A percentile compares a stretch with the other conserved stretches of the same genome.
phyloP scores from a whole-genome alignment of 1,140 invertebrate species.

The Trichonephila inaurata region DNA sequence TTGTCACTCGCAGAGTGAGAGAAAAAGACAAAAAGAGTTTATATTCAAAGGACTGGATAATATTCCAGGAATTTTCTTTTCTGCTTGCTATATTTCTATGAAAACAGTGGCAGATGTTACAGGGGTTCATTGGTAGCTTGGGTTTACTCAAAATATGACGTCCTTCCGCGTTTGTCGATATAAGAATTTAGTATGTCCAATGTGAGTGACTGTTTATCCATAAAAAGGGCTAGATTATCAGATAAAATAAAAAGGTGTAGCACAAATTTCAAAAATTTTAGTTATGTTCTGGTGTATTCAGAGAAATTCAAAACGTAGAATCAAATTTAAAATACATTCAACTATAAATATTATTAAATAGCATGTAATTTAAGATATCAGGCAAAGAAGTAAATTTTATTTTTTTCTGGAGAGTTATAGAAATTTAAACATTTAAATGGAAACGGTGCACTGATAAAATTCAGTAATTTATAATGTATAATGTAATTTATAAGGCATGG shows the following conservation, averaged over 20 bases:
- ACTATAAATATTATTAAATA: no score
- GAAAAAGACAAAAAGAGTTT: constrained; percentile 21
- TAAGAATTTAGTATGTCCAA: background rate
- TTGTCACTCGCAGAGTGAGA: constrained; percentile 17
- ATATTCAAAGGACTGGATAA: constrained; percentile 25
- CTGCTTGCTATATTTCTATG: background rate
- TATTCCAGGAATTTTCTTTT: constrained; percentile 17
- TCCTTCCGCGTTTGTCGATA: constrained; percentile 20
- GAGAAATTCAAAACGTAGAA: background rate
- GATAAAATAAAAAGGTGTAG: background rate
- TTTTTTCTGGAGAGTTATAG: no score
- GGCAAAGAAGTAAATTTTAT: no score
- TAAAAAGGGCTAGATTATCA: background rate
- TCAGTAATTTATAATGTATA: no score
- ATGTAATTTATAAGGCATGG: no score
- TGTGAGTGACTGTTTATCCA: background rate
- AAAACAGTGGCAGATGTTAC: constrained; percentile 3
- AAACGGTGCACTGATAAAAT: no score
- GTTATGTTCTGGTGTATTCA: background rate
- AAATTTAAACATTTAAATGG: no score
- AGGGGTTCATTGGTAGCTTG: constrained; percentile 12
- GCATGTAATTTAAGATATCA: no score
- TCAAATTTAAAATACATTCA: background rate
- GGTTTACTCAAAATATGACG: background rate
- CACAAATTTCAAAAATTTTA: background rate